Evolutionary conservation across 2,888 invertebrate species (phyloP), one percentile per base, ranked within the genome.

Genomic region (Polyommatus icarus): DNA sequence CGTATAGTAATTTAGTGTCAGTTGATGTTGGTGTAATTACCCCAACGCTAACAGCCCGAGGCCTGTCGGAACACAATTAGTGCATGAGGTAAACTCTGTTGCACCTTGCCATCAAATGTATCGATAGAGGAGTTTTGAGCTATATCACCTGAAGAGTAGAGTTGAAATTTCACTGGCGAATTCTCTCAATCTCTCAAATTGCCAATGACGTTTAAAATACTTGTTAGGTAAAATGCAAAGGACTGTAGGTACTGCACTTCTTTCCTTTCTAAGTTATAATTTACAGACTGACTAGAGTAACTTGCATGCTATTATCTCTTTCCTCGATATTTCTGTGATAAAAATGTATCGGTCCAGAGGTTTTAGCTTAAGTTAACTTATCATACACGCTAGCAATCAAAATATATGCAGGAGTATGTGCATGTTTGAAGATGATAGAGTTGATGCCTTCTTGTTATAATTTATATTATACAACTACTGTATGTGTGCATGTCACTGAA

Each of bases 1-100:
- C 29, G 36, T 71, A 71, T 71, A 71, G 71, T 71, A 36, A 71
- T 71, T 29, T 36, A 71, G 71, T 36, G 71, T 71, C 5, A 8
- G 18, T 10, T 36, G 24, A 24, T 61, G 20, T 59, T 20, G 24
- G 61, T 24, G 61, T 61, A 24, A 61, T 71, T 71, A 6, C n/a
- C 2, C 71, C 18, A 32, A n/a, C 32, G 71, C 36, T 6, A 71
- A 71, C 71, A 71, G 36, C 32, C 32, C 18, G 18, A 36, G 71
- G 71, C 20, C 71, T 71, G 71, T 32, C 36, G 71, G 1, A 71
- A 71, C 32, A 32, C 36, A 71, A 71, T 71, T 71, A 71, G 36
- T 71, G 29, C 71, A 24, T 24, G 61, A 20, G 61, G 61, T 20
- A 20, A 61, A 61, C 61, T 61, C 24, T 61, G 71, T 36, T 71